Percentiles rank a stretch among this genome's conserved stretches.
Evolutionary conservation across 2,113 vertebrate genomes (phyloP).

Genomic region (Hyla sarda): DNA sequence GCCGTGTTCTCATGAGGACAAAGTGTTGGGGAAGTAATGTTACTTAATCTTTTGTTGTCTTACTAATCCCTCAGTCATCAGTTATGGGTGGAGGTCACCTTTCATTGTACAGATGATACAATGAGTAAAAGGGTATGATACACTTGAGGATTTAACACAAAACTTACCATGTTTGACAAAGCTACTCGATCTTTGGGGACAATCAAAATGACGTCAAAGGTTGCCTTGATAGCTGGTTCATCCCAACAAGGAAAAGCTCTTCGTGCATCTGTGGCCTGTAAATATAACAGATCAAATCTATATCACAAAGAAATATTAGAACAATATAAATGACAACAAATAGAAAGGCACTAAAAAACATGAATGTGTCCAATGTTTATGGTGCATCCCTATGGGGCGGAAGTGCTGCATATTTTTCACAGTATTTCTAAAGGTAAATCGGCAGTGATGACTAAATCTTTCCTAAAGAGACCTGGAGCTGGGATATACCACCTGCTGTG

Average conservation of each 20-base stretch:
- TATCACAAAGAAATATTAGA: neutral
- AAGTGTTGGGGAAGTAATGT: neutral
- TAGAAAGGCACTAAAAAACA: neutral
- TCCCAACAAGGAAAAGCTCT: constrained; percentile 99
- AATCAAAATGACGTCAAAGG: constrained; percentile 94
- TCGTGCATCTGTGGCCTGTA: constrained; percentile 94
- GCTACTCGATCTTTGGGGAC: constrained; percentile 97
- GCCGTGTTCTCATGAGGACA: neutral
- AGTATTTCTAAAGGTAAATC: too few relatives aligned
- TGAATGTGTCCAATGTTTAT: too few relatives aligned
- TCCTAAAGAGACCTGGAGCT: too few relatives aligned
- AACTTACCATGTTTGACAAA: constrained; percentile 96
- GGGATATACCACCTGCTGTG: too few relatives aligned
- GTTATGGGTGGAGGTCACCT: neutral
- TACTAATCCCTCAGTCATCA: neutral
- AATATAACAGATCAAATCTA: neutral
- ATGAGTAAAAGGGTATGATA: neutral
- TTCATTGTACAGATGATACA: neutral
- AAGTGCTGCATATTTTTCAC: too few relatives aligned
- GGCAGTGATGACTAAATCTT: too few relatives aligned
- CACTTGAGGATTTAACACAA: neutral
- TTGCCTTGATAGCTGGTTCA: constrained; percentile 97
- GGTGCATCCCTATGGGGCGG: too few relatives aligned
- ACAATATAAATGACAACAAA: neutral
- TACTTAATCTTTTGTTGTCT: neutral